Evolutionary conservation across 2,113 vertebrate genomes (phyloP).

Genomic region (Amphilophus citrinellus): DNA sequence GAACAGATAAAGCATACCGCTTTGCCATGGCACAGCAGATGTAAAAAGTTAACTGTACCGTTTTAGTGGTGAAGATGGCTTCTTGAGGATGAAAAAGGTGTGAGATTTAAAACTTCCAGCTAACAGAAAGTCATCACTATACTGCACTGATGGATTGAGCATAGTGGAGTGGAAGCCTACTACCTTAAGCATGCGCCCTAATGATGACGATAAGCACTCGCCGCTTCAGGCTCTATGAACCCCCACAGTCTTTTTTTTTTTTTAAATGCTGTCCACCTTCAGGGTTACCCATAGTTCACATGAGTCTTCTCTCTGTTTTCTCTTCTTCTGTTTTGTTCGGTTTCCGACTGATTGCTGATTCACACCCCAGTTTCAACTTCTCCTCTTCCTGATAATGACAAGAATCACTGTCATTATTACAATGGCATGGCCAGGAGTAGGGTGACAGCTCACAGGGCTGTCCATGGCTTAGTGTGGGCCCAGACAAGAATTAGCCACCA

Average conservation of each 20-base stretch:
- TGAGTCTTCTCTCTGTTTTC: constrained; percentile 75
- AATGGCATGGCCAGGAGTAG: constrained; percentile 69
- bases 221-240: constrained; percentile 56
- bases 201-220: constrained; percentile 59
- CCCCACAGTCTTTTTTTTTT: constrained; percentile 41
- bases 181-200: constrained; percentile 69
- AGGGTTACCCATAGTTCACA: constrained; percentile 67
- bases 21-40: constrained; percentile 42
- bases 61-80: constrained; percentile 29
- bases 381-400: constrained; percentile 86
- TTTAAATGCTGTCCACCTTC: constrained; percentile 62
- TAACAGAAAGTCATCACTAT: constrained; percentile 32
- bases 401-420: constrained; percentile 83
- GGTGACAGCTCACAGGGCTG: constrained; percentile 70
- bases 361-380: constrained; percentile 85
- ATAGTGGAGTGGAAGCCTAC: constrained; percentile 58
- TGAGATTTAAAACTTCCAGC: constrained; percentile 1
- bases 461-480: constrained; percentile 68
- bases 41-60: constrained; percentile 20
- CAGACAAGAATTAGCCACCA: constrained; percentile 62
- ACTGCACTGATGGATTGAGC: constrained; percentile 44
- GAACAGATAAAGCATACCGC: constrained; percentile 29
- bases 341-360: constrained; percentile 77
- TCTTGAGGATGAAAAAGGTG: constrained; percentile 13
- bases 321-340: constrained; percentile 75